Percentiles rank a stretch among this genome's conserved stretches.
phyloP scores from a whole-genome alignment of 2,113 vertebrate species.

The Suncus etruscus region DNA sequence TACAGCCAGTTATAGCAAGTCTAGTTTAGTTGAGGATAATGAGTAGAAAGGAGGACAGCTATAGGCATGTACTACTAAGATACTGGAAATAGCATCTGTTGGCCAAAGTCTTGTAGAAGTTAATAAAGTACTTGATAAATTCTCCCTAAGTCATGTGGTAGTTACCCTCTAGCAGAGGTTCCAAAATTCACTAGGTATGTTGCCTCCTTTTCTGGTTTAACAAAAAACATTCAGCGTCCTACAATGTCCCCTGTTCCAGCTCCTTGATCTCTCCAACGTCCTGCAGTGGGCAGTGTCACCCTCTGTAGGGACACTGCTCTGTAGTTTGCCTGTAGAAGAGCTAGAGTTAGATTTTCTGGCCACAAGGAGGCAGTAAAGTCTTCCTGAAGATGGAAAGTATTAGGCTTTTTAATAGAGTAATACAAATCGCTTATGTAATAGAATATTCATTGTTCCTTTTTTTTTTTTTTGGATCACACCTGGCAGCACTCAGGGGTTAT shows the following conservation, averaged over 20 bases:
- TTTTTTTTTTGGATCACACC: too few relatives aligned
- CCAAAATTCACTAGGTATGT: too few relatives aligned
- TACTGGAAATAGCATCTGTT: background rate
- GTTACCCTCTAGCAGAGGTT: background rate
- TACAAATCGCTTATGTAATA: constrained; percentile 3
- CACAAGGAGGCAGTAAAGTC: constrained; percentile 69
- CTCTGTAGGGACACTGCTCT: too few relatives aligned
- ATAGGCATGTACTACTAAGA: background rate
- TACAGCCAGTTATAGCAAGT: background rate
- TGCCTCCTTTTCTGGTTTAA: too few relatives aligned
- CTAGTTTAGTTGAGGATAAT: background rate
- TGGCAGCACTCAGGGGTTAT: too few relatives aligned
- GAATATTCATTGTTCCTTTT: background rate
- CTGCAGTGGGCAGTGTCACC: too few relatives aligned
- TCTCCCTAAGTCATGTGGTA: background rate
- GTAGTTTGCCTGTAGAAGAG: background rate
- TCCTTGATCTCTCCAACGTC: too few relatives aligned
- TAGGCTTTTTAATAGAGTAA: background rate
- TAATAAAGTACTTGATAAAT: background rate
- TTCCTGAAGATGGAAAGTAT: constrained; percentile 31
- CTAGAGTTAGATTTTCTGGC: background rate
- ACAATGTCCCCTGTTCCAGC: too few relatives aligned
- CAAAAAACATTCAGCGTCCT: too few relatives aligned
- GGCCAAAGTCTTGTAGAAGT: constrained; percentile 23
- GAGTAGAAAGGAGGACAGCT: background rate